Evolutionary conservation across 2,797 vertebrate species (phyloP).

Genomic region (Morus bassanus): DNA sequence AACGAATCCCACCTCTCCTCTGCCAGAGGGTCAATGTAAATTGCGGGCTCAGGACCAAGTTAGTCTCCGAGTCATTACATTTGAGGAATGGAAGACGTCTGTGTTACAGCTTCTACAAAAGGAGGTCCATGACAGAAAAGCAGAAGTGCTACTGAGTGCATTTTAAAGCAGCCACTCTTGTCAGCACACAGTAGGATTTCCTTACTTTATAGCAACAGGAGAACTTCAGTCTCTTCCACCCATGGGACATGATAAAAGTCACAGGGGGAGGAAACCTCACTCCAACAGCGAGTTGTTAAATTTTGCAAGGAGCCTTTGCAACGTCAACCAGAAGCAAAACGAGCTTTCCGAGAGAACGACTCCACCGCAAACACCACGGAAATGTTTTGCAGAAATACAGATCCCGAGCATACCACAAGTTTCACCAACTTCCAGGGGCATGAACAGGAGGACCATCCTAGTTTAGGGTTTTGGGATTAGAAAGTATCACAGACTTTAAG

Average conservation of each 20-base stretch:
- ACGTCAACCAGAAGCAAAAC: neutral
- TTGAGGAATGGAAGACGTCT: too few species aligned
- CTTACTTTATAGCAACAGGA: too few species aligned
- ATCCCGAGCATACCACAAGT: neutral
- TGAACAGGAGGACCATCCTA: neutral
- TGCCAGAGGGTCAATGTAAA: neutral
- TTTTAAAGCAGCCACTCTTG: too few species aligned
- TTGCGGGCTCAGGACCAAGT: neutral
- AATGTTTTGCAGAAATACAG: neutral
- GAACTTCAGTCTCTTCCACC: too few species aligned
- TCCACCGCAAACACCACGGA: neutral
- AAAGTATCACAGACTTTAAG: neutral
- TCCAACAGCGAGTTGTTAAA: neutral
- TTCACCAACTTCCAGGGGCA: neutral
- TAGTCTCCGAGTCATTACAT: neutral
- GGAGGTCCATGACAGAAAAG: too few species aligned
- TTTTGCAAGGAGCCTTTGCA: neutral
- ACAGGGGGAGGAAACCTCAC: neutral
- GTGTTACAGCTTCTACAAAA: too few species aligned
- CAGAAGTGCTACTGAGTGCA: too few species aligned
- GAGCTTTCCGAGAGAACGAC: neutral
- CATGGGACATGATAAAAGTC: neutral
- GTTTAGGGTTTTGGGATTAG: rapidly evolving
- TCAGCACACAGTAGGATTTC: too few species aligned
- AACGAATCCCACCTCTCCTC: neutral